These are phyloP conservation scores for Cyclophora punctaria DNA, from an alignment of 2,888 invertebrate species.

Conservation along the genomic window DNA sequence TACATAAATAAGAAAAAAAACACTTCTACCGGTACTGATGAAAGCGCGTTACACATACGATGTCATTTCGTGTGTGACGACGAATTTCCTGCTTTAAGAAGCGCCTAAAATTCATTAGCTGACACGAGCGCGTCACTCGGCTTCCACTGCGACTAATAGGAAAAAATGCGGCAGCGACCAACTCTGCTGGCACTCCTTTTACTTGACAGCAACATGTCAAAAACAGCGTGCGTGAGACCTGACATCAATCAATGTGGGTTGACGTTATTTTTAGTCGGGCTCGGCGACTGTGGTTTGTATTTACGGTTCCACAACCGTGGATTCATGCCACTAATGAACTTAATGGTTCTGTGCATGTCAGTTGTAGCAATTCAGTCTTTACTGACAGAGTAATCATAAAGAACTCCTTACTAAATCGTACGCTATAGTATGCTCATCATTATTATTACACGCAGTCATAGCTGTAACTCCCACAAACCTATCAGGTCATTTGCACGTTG, in stretches of 20 bases:
- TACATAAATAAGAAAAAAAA: conserved; percentile 27
- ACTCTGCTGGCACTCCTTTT: conserved; percentile 54
- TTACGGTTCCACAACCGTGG: conserved; percentile 25
- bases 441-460: too few species aligned
- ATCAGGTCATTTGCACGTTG: too few species aligned
- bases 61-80: conserved; percentile 32
- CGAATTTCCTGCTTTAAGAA: conserved; percentile 46
- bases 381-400: conserved; percentile 1
- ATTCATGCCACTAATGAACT: conserved; percentile 18
- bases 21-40: not conserved
- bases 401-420: not conserved
- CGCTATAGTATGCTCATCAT: too few species aligned
- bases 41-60: conserved; percentile 24
- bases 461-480: too few species aligned
- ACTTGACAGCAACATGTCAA: conserved; percentile 58
- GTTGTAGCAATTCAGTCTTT: conserved; percentile 3
- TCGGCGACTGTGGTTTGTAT: conserved; percentile 34
- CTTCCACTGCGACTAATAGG: conserved; percentile 46
- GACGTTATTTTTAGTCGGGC: conserved; percentile 53
- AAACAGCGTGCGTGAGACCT: conserved; percentile 56
- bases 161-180: conserved; percentile 41
- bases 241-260: conserved; percentile 65
- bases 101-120: conserved; percentile 45
- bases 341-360: conserved; percentile 13
- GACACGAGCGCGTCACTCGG: conserved; percentile 37